A percentile compares a stretch with the other conserved stretches of the same genome.
phyloP scores from a whole-genome alignment of 2,113 vertebrate species.

The Urocitellus parryii region DNA sequence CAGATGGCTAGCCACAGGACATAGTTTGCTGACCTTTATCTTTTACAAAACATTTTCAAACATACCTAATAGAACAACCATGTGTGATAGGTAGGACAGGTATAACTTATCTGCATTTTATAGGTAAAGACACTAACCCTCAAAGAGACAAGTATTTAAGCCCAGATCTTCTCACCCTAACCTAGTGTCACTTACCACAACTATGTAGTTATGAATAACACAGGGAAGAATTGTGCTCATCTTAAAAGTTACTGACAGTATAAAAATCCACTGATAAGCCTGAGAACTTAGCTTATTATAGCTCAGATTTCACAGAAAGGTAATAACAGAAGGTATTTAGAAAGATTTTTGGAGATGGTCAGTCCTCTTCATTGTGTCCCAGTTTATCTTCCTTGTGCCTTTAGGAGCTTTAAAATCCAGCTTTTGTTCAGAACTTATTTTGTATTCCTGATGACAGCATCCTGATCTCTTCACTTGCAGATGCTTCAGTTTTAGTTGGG shows the following conservation, averaged over 20 bases:
- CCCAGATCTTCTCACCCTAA: not conserved
- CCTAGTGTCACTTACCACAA: not conserved
- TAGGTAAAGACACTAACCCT: not conserved
- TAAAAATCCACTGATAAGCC: not conserved
- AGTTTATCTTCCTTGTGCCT: not conserved
- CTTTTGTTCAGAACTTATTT: not conserved
- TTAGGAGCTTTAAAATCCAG: not conserved
- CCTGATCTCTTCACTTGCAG: not conserved
- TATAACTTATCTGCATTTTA: not conserved
- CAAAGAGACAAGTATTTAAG: not conserved
- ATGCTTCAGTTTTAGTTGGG: not conserved
- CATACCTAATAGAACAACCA: not conserved
- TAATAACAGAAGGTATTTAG: not conserved
- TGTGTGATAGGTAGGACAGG: not conserved
- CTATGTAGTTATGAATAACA: not conserved
- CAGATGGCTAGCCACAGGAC: not conserved
- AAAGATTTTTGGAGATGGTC: not conserved
- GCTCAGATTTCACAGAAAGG: not conserved
- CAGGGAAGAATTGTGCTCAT: not conserved
- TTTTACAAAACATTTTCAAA: not conserved
- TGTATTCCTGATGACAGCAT: not conserved
- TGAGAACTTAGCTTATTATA: not conserved
- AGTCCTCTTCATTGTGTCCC: not conserved
- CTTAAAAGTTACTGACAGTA: not conserved
- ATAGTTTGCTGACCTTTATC: not conserved